Evolutionary conservation across 2,888 invertebrate genomes (phyloP), one percentile per base, ranked within the genome.

Genomic region (Drosophila tanythrix): DNA sequence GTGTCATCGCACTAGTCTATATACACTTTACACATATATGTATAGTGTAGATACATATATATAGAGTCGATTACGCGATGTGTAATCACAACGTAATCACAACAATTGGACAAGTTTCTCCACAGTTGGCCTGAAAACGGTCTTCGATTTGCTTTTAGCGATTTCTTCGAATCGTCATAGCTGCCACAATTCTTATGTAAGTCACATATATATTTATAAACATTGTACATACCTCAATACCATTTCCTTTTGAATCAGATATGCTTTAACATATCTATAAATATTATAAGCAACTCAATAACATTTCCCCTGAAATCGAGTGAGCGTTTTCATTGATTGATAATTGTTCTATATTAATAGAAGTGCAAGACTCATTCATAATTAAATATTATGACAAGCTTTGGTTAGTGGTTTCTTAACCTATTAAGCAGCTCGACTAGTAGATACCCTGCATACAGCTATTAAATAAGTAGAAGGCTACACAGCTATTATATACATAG

Each of bases 1-100:
- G 79, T 79, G 79, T 79, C 79, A 79, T 73, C 79, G 66, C 38
- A 57, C 15, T 43, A 57, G 21, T 43, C 21, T 11, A 57, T 3
- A 31, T 10, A 21, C 2, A 40, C 15, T 13, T 13, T 10, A 48
- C 27, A 50, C 18, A 27, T 29, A 29, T n/a, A 50, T n/a, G n/a
- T n/a, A 29, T n/a, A n/a, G 7, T n/a, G n/a, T 10, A 18, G 1
- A 21, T 21, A 21, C 21, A 21, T 21, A 21, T n/a, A 1, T 13
- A 29, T 7, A 29, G 2, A n/a, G 11, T 35, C 48, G 31, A 70
- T 68, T 78, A 56, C 58, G 48, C 72, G 36, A 55, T 63, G 60
- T 74, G 70, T 75, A 81, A 69, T 70, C 69, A 21, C 21, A 21
- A 21, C 21, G 65, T 62, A 63, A 68, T 43, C 57, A 79, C 55